A percentile compares a stretch with the other conserved stretches of the same genome.
Conservation (phyloP, 2,797 vertebrate species). For the Spatula clypeata region DNA sequence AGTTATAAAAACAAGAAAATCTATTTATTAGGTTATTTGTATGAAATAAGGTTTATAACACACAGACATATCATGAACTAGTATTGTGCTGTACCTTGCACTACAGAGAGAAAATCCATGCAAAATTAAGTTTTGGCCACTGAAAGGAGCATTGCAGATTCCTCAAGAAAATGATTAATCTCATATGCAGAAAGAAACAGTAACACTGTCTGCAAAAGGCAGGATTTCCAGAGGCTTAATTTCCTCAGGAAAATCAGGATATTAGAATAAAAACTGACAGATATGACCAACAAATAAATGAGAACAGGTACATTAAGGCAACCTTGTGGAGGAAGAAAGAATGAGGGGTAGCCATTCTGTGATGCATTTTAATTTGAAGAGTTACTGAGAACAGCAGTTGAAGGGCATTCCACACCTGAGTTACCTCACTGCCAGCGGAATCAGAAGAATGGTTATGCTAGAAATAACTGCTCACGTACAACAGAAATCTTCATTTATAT, state of each 20-base stretch:
- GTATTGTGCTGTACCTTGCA: background rate
- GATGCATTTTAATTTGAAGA: conserved; percentile 49
- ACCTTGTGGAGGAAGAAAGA: conserved; percentile 27
- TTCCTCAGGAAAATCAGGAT: background rate
- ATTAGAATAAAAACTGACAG: background rate
- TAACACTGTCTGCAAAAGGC: background rate
- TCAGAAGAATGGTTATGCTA: background rate
- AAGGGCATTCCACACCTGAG: conserved; percentile 30
- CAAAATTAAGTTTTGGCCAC: background rate
- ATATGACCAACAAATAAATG: conserved; percentile 20
- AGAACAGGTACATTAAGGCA: conserved; percentile 24
- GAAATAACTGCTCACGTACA: background rate
- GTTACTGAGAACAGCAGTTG: conserved; percentile 40
- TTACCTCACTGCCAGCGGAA: background rate
- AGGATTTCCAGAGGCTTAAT: background rate
- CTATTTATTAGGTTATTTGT: background rate
- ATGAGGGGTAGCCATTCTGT: conserved; percentile 1
- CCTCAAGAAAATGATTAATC: background rate
- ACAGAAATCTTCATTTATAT: background rate
- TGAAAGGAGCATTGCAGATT: background rate
- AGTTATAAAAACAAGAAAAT: background rate
- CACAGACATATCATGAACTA: background rate
- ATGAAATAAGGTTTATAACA: background rate
- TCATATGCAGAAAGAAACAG: background rate
- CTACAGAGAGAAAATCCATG: background rate